These are phyloP conservation scores for Caenorhabditis zanzibari DNA, from an alignment of 2,888 invertebrate genomes.

Conservation along the genomic window DNA sequence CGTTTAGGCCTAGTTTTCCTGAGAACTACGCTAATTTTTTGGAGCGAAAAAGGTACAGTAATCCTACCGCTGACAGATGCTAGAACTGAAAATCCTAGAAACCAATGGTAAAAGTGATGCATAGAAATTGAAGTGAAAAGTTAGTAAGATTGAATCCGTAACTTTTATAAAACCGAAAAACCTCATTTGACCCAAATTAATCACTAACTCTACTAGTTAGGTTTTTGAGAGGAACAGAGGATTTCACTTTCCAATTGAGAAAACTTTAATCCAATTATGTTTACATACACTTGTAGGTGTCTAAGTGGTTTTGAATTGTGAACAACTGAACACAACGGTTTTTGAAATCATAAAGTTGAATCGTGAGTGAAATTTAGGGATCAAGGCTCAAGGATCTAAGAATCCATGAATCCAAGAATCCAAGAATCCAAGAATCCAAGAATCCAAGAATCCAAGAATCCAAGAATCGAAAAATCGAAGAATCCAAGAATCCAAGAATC, in stretches of 20 bases:
- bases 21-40: neutral
- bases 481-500: too few species aligned
- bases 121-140: neutral
- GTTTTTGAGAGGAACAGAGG: neutral
- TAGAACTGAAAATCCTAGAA: neutral
- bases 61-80: neutral
- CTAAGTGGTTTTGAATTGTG: neutral
- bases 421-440: too few species aligned
- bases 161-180: slow-evolving; percentile 15
- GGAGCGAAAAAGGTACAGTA: neutral
- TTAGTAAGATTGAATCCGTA: neutral
- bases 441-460: too few species aligned
- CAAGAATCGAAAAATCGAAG: too few species aligned
- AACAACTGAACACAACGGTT: neutral
- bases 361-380: too few species aligned
- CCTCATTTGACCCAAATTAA: slow-evolving; percentile 33
- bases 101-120: neutral
- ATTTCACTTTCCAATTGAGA: slow-evolving; percentile 23
- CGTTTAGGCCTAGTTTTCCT: slow-evolving; percentile 6
- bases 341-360: neutral
- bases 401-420: too few species aligned
- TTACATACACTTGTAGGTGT: neutral
- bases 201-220: slow-evolving; percentile 28
- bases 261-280: slow-evolving; percentile 29
- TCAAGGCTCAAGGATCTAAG: too few species aligned